Percentiles rank a stretch among this genome's conserved stretches.
These are phyloP conservation scores for Mactromeris polynyma DNA, from an alignment of 2,888 invertebrate genomes.

Conservation along the genomic window DNA sequence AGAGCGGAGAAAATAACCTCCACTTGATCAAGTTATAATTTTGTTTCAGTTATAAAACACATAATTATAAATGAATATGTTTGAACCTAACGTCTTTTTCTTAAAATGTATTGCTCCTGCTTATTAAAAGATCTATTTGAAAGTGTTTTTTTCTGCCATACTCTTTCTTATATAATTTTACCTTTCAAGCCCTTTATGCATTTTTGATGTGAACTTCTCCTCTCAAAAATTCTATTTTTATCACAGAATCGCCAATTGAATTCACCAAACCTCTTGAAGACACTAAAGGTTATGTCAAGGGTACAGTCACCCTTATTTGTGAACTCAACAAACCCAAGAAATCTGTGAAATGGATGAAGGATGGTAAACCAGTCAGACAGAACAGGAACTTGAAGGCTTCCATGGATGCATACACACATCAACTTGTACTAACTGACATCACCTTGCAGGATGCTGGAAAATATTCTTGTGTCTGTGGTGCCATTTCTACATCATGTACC, in stretches of 20 bases:
- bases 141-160: no score
- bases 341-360: conserved; percentile 95
- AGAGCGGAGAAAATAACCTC: no score
- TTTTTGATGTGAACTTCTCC: no score
- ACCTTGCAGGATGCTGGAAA: conserved; percentile 82
- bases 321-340: conserved; percentile 98
- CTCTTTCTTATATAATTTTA: no score
- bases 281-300: conserved; percentile 73
- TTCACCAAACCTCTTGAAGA: conserved; percentile 68
- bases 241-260: conserved; percentile 63
- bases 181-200: no score
- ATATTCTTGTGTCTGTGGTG: conserved; percentile 81
- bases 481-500: conserved; percentile 81
- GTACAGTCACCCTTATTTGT: conserved; percentile 93
- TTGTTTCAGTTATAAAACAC: no score
- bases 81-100: no score
- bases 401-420: conserved; percentile 90
- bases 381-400: conserved; percentile 94
- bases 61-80: no score
- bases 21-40: no score
- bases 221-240: conserved; percentile 17
- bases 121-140: no score
- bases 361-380: conserved; percentile 92
- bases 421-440: conserved; percentile 80
- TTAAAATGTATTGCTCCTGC: no score